These are phyloP conservation scores for Lutjanus campechanus DNA, from an alignment of 2,797 vertebrate genomes.

Conservation along the genomic window DNA sequence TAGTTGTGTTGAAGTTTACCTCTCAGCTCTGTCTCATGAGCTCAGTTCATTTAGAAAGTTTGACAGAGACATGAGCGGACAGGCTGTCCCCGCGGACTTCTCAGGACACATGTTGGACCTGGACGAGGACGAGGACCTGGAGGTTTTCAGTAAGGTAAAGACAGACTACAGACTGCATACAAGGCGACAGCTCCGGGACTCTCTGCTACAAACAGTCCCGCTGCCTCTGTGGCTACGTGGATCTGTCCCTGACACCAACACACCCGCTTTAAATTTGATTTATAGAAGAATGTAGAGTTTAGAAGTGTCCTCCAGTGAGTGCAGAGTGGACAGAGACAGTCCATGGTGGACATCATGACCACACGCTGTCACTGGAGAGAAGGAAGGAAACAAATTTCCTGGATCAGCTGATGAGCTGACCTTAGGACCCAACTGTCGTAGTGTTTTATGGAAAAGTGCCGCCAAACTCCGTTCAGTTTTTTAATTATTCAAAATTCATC, in stretches of 20 bases:
- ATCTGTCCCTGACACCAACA: background rate
- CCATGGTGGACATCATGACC: background rate
- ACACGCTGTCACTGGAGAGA: background rate
- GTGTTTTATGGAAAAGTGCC: too few species aligned
- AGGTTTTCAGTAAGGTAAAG: constrained; percentile 96
- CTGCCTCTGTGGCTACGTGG: constrained; percentile 35
- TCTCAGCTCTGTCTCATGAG: constrained; percentile 38
- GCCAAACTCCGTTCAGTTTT: background rate
- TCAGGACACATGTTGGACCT: constrained; percentile 86
- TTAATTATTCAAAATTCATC: rapidly evolving
- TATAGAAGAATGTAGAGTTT: rapidly evolving
- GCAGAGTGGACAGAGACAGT: background rate
- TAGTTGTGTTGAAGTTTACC: constrained; percentile 47
- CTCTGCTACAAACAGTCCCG: background rate
- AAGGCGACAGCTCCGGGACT: background rate
- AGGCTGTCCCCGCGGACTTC: constrained; percentile 67
- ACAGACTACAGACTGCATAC: background rate
- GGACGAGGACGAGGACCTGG: constrained; percentile 95
- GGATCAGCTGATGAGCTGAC: constrained; percentile 60
- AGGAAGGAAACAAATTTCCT: background rate
- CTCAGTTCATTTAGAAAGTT: background rate
- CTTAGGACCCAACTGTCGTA: constrained; percentile 10
- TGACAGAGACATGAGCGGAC: constrained; percentile 71
- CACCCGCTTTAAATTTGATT: background rate
- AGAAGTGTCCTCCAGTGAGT: rapidly evolving